phyloP scores from a whole-genome alignment of 2,113 vertebrate species.

The Procavia capensis region DNA sequence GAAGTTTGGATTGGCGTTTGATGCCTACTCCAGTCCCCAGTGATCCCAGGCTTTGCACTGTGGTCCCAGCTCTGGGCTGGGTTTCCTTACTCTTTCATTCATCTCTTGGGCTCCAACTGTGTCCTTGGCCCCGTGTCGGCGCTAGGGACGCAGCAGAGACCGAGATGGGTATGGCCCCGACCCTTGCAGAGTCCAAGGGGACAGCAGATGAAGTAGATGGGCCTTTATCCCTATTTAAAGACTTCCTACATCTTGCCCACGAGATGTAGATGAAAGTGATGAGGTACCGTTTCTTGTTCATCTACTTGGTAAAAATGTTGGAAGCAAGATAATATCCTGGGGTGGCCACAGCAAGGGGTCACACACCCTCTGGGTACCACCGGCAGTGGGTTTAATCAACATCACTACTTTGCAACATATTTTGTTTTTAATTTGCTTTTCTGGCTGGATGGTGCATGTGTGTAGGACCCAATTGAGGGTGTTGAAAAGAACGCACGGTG shows the following conservation, averaged over 20 bases:
- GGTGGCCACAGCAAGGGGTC: background rate
- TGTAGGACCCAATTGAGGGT: background rate
- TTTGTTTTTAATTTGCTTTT: background rate
- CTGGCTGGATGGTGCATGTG: background rate
- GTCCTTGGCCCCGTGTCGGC: accelerated
- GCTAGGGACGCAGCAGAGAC: accelerated
- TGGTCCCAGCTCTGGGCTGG: accelerated
- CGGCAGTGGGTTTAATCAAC: background rate
- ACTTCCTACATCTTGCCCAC: background rate
- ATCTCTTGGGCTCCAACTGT: background rate
- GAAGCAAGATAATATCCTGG: background rate
- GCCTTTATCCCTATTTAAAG: background rate
- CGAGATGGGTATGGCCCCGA: background rate
- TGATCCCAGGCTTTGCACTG: background rate
- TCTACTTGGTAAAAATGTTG: background rate
- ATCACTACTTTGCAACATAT: background rate
- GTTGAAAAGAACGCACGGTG: accelerated
- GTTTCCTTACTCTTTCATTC: background rate
- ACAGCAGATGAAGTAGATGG: background rate
- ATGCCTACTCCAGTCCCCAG: accelerated
- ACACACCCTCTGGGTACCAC: background rate
- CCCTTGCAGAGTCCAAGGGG: background rate
- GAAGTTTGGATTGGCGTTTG: background rate
- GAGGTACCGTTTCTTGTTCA: background rate
- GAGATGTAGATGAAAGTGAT: background rate